A percentile compares a stretch with the other conserved stretches of the same genome.
These are phyloP conservation scores for Phalacrocorax aristotelis DNA, from an alignment of 2,113 vertebrate species.

Conservation along the genomic window DNA sequence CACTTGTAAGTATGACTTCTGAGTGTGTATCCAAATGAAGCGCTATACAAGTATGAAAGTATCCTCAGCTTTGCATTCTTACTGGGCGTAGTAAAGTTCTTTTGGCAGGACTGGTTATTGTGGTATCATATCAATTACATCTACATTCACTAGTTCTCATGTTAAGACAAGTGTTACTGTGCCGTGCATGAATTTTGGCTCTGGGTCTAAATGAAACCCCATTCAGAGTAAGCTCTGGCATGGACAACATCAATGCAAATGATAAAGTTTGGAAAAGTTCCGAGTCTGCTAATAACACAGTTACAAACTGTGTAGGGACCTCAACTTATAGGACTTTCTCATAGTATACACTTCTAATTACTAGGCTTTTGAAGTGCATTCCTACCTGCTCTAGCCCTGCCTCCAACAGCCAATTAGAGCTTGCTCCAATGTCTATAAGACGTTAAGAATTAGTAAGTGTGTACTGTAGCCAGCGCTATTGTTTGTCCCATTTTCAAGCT, in stretches of 20 bases:
- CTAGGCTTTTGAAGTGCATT: not conserved
- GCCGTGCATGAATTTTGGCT: not conserved
- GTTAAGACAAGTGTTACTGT: accelerated
- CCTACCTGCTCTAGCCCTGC: not conserved
- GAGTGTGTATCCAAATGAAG: not conserved
- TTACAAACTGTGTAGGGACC: not conserved
- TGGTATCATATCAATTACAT: accelerated
- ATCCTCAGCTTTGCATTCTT: not conserved
- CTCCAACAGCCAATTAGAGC: not conserved
- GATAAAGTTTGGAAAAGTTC: not conserved
- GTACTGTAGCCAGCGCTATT: not conserved
- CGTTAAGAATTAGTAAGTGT: not conserved
- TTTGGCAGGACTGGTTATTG: not conserved
- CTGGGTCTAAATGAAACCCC: not conserved
- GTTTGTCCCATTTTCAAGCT: not conserved
- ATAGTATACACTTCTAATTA: not conserved
- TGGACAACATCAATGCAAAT: not conserved
- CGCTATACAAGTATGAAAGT: not conserved
- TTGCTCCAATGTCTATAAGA: not conserved
- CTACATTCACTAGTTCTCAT: not conserved
- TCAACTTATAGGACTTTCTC: not conserved
- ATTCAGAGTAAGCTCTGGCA: not conserved
- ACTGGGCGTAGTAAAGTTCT: not conserved
- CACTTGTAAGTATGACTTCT: not conserved
- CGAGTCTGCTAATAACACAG: not conserved